These are phyloP conservation scores for Lucinisca nassula DNA, from an alignment of 2,888 invertebrate genomes.

Conservation along the genomic window DNA sequence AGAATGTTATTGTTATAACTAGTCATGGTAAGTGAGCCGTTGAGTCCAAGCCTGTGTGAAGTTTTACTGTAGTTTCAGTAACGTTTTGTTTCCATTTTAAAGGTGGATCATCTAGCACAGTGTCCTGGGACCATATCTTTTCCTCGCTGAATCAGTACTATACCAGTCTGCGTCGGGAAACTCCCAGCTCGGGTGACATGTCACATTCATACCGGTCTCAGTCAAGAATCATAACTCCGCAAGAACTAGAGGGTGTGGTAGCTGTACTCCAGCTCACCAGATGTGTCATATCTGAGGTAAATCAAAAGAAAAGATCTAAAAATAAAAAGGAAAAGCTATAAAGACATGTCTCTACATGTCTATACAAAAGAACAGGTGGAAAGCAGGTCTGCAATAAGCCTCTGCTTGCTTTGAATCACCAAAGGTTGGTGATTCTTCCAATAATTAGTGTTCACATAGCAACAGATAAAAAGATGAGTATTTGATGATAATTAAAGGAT, in stretches of 20 bases:
- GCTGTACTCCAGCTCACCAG: conserved; percentile 94
- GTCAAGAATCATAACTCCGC: conserved; percentile 91
- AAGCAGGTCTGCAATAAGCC: not conserved
- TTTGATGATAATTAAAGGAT: too few relatives aligned
- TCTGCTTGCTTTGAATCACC: too few relatives aligned
- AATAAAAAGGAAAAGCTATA: not conserved
- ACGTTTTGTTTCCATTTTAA: conserved; percentile 76
- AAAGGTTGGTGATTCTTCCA: not conserved
- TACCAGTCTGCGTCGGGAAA: conserved; percentile 89
- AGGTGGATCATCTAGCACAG: conserved; percentile 88
- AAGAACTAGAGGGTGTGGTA: conserved; percentile 95
- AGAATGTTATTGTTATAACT: too few relatives aligned
- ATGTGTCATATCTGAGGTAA: conserved; percentile 8
- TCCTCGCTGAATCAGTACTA: conserved; percentile 91
- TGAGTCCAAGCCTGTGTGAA: too few relatives aligned
- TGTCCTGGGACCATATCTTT: conserved; percentile 96
- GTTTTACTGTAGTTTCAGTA: too few relatives aligned
- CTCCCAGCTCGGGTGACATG: conserved; percentile 90
- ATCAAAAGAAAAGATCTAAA: too few relatives aligned
- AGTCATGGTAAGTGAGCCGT: too few relatives aligned
- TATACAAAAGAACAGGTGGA: not conserved
- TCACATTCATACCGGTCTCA: conserved; percentile 83
- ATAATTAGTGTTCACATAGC: too few relatives aligned
- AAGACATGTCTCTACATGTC: not conserved
- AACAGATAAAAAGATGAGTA: too few relatives aligned